Percentiles rank a stretch among this genome's conserved stretches.
phyloP scores from a whole-genome alignment of 2,797 vertebrate genomes.

The Micromesistius poutassou region DNA sequence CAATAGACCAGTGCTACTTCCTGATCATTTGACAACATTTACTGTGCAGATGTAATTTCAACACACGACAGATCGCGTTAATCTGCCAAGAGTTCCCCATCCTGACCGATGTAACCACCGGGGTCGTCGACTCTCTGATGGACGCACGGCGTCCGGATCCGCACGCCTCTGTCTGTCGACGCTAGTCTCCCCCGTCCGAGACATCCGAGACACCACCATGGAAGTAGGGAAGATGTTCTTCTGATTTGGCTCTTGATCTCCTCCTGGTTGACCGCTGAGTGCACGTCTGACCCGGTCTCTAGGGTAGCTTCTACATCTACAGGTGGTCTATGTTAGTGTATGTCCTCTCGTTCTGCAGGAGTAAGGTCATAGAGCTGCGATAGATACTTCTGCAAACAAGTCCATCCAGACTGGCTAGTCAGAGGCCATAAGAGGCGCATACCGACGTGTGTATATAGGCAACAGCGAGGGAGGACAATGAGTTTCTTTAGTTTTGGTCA shows the following conservation, averaged over 20 bases:
- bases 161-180: background rate
- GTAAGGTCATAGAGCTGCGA: background rate
- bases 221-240: background rate
- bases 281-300: background rate
- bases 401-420: background rate
- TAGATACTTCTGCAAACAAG: background rate
- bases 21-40: conserved; percentile 60
- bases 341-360: background rate
- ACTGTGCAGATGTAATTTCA: conserved; percentile 38
- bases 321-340: too few relatives aligned
- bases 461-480: conserved; percentile 64
- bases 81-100: background rate
- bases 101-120: background rate
- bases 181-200: background rate
- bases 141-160: background rate
- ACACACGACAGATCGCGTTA: background rate
- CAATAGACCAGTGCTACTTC: conserved; percentile 42
- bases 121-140: background rate
- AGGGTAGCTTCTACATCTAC: too few relatives aligned
- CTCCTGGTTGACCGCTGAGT: background rate
- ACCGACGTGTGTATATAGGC: conserved; percentile 12
- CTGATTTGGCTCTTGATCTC: background rate
- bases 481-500: conserved; percentile 95
- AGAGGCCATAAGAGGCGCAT: too few relatives aligned
- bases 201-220: background rate